Evolutionary conservation across 2,113 vertebrate genomes (phyloP).

Genomic region (Synodontis membranacea): DNA sequence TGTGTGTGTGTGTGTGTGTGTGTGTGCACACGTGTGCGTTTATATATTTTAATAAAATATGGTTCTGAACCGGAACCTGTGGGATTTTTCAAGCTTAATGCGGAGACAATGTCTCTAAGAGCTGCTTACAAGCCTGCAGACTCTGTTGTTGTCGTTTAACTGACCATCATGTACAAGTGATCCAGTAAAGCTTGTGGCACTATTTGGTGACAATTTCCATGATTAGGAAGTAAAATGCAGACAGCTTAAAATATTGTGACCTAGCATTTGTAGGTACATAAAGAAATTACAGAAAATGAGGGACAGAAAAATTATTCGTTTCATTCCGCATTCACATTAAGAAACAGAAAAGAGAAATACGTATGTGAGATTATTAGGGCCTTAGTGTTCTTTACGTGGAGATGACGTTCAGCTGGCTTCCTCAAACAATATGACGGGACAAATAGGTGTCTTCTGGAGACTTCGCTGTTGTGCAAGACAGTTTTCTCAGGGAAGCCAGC

Average conservation of each 20-base stretch:
- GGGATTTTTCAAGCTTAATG: neutral
- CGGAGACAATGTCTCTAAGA: too few species aligned
- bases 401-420: neutral
- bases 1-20: too few species aligned
- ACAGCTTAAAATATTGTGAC: neutral
- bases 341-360: neutral
- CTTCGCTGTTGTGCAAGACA: neutral
- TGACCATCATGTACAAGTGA: neutral
- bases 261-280: neutral
- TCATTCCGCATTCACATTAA: neutral
- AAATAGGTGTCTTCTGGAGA: neutral
- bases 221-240: neutral
- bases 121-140: neutral
- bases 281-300: neutral
- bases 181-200: neutral
- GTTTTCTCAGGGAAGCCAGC: neutral
- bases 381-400: neutral
- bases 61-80: too few species aligned
- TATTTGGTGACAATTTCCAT: neutral
- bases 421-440: neutral
- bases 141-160: neutral
- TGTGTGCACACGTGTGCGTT: too few species aligned
- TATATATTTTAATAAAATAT: too few species aligned
- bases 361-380: neutral
- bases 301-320: neutral